phyloP scores from a whole-genome alignment of 2,888 invertebrate species.

The Nomada ruficornis region DNA sequence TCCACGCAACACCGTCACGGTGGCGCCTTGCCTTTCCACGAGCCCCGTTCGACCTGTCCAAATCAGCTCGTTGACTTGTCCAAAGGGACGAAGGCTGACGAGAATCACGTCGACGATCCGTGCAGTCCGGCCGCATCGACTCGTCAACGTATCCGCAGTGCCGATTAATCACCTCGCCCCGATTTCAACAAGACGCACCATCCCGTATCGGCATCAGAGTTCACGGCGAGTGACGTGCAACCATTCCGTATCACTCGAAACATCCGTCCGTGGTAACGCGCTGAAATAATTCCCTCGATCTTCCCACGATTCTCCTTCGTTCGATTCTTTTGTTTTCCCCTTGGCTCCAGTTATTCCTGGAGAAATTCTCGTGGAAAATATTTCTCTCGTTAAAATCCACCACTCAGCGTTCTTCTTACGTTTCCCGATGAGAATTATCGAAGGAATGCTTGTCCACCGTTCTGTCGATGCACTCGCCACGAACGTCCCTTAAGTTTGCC shows the following conservation, averaged over 20 bases:
- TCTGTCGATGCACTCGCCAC: constrained; percentile 37
- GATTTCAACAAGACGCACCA: constrained; percentile 57
- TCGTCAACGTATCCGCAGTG: constrained; percentile 60
- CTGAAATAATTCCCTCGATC: not conserved
- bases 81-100: constrained; percentile 23
- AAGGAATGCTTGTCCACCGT: constrained; percentile 15
- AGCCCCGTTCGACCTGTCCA: not conserved
- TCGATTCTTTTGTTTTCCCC: not conserved
- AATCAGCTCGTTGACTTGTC: constrained; percentile 4
- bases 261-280: not conserved
- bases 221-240: constrained; percentile 29
- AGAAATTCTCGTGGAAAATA: not conserved
- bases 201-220: constrained; percentile 35
- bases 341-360: too few relatives aligned
- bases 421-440: not conserved
- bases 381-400: too few relatives aligned
- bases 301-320: not conserved
- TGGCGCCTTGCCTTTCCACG: constrained; percentile 36
- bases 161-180: constrained; percentile 67
- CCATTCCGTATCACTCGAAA: constrained; percentile 31
- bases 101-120: constrained; percentile 51
- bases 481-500: constrained; percentile 42
- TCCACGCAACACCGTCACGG: not conserved
- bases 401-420: not conserved
- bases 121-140: constrained; percentile 62